Percentiles rank a stretch among this genome's conserved stretches.
Evolutionary conservation across 2,888 invertebrate species (phyloP).

Genomic region (Coecobrya sp.): DNA sequence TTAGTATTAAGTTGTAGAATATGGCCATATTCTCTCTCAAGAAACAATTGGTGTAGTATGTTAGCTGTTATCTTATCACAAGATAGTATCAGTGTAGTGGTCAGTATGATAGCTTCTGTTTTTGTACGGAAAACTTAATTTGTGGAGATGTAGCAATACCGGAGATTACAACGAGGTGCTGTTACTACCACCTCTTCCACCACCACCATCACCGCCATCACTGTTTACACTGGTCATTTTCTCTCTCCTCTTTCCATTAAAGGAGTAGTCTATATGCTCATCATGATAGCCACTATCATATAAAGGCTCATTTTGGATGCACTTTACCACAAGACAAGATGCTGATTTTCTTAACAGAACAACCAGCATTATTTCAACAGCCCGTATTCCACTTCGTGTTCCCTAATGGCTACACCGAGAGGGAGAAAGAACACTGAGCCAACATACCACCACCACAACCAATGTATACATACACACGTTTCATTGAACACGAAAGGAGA

Average conservation of each 20-base stretch:
- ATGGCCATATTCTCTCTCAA: no score
- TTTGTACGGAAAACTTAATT: not conserved
- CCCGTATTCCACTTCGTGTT: not conserved
- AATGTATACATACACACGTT: not conserved
- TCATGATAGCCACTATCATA: not conserved
- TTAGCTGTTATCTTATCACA: not conserved
- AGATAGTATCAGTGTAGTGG: not conserved
- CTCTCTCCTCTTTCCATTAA: not conserved
- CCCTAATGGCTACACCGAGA: not conserved
- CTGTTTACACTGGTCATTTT: not conserved
- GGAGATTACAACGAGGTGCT: not conserved
- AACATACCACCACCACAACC: not conserved
- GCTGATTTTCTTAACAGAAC: not conserved
- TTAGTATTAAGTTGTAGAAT: not conserved
- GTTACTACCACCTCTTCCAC: no score
- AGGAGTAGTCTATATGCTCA: not conserved
- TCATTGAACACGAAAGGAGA: slow-evolving; percentile 18
- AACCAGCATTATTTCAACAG: not conserved
- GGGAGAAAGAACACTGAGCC: not conserved
- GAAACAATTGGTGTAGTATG: no score
- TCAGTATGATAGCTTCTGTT: not conserved
- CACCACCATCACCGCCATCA: not conserved
- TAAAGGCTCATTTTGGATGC: not conserved
- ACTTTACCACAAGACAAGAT: not conserved
- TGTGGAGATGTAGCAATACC: not conserved